phyloP scores from a whole-genome alignment of 2,113 vertebrate species.

The Piliocolobus tephrosceles region DNA sequence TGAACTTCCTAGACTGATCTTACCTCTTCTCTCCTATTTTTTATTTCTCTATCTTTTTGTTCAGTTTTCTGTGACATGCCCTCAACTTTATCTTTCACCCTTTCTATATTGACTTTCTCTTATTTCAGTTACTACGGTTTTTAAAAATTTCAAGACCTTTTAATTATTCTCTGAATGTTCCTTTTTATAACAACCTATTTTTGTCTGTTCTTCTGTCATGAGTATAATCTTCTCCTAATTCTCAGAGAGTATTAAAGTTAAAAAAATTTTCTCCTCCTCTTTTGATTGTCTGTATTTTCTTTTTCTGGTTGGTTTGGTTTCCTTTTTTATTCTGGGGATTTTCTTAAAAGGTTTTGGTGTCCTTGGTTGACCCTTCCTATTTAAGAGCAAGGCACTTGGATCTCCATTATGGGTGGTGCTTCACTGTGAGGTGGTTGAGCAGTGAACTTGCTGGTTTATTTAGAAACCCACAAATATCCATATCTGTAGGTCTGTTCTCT shows the following conservation, averaged over 20 bases:
- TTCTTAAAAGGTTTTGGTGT: background rate
- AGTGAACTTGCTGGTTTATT: background rate
- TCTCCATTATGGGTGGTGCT: background rate
- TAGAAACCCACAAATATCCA: background rate
- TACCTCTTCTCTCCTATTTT: background rate
- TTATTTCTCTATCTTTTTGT: constrained; percentile 31
- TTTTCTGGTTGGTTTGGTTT: background rate
- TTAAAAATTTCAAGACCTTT: constrained; percentile 31
- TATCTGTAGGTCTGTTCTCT: background rate
- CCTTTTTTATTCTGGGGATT: background rate
- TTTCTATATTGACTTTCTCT: constrained; percentile 39
- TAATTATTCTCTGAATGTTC: constrained; percentile 50
- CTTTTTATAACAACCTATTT: constrained; percentile 59
- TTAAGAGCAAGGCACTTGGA: background rate
- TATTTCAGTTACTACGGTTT: constrained; percentile 23
- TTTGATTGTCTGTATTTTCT: background rate
- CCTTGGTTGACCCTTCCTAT: background rate
- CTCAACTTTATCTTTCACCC: constrained; percentile 36
- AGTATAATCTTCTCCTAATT: constrained; percentile 39
- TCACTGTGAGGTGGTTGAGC: background rate
- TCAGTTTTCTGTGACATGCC: constrained; percentile 1
- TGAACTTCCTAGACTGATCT: background rate
- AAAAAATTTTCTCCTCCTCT: background rate
- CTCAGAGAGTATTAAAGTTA: constrained; percentile 11
- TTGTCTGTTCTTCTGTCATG: constrained; percentile 45